These are phyloP conservation scores for Spilogale gracilis DNA, from an alignment of 2,113 vertebrate genomes.

Conservation along the genomic window DNA sequence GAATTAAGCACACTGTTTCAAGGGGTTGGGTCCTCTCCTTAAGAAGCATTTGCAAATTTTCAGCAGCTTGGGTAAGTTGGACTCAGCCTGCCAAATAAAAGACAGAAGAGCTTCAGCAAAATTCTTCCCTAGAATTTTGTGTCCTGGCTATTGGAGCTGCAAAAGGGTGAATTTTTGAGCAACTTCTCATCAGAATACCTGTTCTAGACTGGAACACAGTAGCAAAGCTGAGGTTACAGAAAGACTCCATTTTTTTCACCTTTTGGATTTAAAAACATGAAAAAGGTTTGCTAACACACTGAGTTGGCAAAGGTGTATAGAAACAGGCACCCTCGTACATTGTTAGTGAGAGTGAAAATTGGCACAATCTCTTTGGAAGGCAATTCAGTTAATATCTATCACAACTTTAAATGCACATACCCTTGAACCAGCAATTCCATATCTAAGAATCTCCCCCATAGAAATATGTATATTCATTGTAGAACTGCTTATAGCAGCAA, in stretches of 20 bases:
- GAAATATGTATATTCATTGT: not conserved
- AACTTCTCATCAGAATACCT: not conserved
- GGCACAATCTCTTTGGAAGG: not conserved
- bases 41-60: not conserved
- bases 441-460: not conserved
- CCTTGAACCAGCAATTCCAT: not conserved
- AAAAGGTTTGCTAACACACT: not conserved
- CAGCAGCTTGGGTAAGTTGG: not conserved
- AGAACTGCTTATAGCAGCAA: slow-evolving; percentile 17
- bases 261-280: slow-evolving; percentile 28
- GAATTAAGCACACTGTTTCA: not conserved
- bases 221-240: not conserved
- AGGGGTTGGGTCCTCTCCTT: not conserved
- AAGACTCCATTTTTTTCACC: not conserved
- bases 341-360: slow-evolving; percentile 1
- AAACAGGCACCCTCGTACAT: not conserved
- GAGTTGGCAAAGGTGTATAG: not conserved
- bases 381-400: not conserved
- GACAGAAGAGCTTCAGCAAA: not conserved
- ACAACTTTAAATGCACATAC: not conserved
- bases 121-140: not conserved
- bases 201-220: not conserved
- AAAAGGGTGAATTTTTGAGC: not conserved
- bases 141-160: not conserved
- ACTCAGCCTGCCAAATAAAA: not conserved